phyloP scores from a whole-genome alignment of 1,140 invertebrate genomes.

The Lepidurus apus region DNA sequence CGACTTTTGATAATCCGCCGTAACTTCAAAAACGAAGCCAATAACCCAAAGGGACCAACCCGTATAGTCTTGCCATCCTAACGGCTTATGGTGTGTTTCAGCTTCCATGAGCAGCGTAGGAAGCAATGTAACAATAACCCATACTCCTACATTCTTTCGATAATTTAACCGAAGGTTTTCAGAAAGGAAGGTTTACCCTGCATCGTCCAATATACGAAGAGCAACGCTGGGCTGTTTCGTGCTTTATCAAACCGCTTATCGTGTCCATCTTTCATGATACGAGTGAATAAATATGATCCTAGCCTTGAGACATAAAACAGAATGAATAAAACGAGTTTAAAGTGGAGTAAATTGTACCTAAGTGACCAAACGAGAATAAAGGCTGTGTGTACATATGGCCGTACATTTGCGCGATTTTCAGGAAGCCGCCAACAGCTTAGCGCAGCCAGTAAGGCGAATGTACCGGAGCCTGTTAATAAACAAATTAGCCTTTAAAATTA shows the following conservation, averaged over 20 bases:
- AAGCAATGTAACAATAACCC: constrained; percentile 45
- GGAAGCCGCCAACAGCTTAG: constrained; percentile 42
- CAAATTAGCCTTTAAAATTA: constrained; percentile 6
- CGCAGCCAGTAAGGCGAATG: constrained; percentile 42
- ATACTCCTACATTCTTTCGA: constrained; percentile 36
- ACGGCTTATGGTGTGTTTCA: constrained; percentile 11
- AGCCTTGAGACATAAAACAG: constrained; percentile 41
- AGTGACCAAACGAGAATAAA: constrained; percentile 45
- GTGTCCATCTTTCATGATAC: constrained; percentile 44
- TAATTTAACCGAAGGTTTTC: background rate
- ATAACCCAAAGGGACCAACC: constrained; percentile 75
- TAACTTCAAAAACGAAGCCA: constrained; percentile 77
- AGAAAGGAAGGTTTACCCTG: constrained; percentile 42
- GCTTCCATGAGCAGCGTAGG: constrained; percentile 45
- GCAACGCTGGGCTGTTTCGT: constrained; percentile 41
- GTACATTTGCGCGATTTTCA: constrained; percentile 35
- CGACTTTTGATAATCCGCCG: constrained; percentile 87
- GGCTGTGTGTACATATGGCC: constrained; percentile 44
- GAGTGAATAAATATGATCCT: constrained; percentile 45
- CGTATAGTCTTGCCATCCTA: constrained; percentile 57
- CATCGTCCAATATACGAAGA: constrained; percentile 46
- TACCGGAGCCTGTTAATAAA: constrained; percentile 40
- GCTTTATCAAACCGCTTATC: constrained; percentile 46
- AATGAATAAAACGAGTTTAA: constrained; percentile 3
- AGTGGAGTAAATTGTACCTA: constrained; percentile 38